Base-by-base conservation (phyloP, 2,113 vertebrate genomes). In the Pedionomus torquatus region DNA sequence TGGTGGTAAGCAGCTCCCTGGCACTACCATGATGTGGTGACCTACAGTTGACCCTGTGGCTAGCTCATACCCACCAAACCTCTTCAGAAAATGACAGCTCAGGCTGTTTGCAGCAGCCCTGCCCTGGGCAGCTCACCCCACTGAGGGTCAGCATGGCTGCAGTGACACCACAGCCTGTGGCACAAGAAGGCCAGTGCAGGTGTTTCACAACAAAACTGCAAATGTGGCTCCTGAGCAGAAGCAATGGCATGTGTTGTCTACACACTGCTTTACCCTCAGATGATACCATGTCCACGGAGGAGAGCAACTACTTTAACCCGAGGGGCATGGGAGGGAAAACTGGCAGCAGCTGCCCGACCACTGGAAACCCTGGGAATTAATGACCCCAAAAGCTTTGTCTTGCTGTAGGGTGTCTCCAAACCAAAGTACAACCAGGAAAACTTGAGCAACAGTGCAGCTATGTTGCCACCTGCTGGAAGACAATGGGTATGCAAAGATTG, bases 371-470 rank as follows among this genome's bases (percentile, higher is more conserved):
- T 1, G 11, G 33, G 35, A 4, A 52, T 15, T 25, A 9, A 19
- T 1, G 6, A 78, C 11, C 2, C 4, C 10, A 39, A 3, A 48
- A 26, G 0, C 0, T 3, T 68, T 31, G 8, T 26, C 5, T 2
- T 5, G 14, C 21, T 15, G 9, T 4, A 26, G 7, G 0, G 2
- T 18, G 17, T 7, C 23, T 33, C 8, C 7, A 44, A 3, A 72
- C 11, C 4, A 0, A 15, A 24, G 5, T 1, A 35, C 4, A 46
- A 31, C 2, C 2, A 23, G 3, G 16, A 10, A 43, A 37, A 52
- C 61, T 35, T 2, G 2, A 39, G 3, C 7, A 63, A 18, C 4
- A 83, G 9, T 8, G 70, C 79, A 89, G 6, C 18, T 5, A 61
- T 26, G 35, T n/a, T 82, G 92, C 86, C 74, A 85, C 48, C 86